Percentiles rank a stretch among this genome's conserved stretches.
These are phyloP conservation scores for Harmothoe impar DNA, from an alignment of 2,888 invertebrate genomes.

Conservation along the genomic window DNA sequence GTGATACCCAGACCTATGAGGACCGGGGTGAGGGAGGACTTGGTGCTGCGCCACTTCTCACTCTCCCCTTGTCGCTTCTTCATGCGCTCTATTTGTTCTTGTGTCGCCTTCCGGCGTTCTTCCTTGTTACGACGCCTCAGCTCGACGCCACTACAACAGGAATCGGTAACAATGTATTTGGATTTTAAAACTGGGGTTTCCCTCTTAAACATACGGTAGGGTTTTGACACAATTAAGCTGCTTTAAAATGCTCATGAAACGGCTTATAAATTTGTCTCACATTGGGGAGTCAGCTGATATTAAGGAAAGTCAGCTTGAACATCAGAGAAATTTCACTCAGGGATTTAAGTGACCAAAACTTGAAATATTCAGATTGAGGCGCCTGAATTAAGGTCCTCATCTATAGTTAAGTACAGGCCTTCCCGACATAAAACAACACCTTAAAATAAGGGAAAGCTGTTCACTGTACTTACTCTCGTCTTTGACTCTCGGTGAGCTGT, in stretches of 20 bases:
- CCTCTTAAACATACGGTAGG: not conserved
- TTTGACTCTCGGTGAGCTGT: not conserved
- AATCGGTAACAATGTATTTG: not conserved
- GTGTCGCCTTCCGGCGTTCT: conserved; percentile 78
- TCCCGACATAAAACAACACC: no score
- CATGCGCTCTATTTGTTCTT: conserved; percentile 78
- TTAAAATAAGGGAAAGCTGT: no score
- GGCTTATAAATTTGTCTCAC: no score
- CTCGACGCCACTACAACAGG: conserved; percentile 64
- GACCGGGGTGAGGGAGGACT: conserved; percentile 28
- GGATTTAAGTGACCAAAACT: no score
- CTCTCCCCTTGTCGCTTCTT: conserved; percentile 77
- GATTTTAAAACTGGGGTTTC: not conserved
- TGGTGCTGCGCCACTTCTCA: conserved; percentile 75
- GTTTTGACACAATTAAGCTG: no score
- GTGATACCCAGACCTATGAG: conserved; percentile 64
- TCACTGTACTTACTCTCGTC: not conserved
- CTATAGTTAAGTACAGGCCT: no score
- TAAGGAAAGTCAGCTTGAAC: no score
- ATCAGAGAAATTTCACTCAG: no score
- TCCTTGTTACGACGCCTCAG: conserved; percentile 77
- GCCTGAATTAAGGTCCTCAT: no score
- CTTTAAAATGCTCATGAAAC: no score
- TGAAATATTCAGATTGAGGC: no score
- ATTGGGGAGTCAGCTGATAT: no score